These are phyloP conservation scores for Chirona hameri DNA, from an alignment of 2,888 invertebrate species.

Conservation along the genomic window DNA sequence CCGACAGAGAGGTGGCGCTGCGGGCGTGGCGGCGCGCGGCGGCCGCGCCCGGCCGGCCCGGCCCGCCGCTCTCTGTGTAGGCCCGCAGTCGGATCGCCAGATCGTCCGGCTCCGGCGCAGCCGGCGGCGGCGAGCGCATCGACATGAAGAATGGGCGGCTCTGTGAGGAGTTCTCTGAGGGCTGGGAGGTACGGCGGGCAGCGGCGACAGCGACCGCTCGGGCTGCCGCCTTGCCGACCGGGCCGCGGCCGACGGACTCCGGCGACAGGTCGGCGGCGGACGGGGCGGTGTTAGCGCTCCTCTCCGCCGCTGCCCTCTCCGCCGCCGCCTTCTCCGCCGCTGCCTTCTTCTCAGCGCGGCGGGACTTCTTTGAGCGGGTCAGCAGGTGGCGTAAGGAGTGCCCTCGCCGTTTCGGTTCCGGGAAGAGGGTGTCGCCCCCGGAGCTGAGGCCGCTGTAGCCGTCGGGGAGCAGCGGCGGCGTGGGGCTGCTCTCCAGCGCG, in stretches of 20 bases:
- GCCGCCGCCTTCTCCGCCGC: neutral
- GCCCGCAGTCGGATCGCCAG: neutral
- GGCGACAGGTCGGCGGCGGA: neutral
- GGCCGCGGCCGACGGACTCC: neutral
- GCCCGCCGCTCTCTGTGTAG: neutral
- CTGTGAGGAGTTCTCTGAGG: too few species aligned
- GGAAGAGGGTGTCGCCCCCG: neutral
- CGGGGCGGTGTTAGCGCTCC: too few species aligned
- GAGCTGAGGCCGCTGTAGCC: too few species aligned
- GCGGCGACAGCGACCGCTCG: neutral
- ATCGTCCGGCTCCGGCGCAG: neutral
- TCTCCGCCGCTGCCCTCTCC: neutral
- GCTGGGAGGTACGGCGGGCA: too few species aligned
- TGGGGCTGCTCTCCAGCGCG: too few species aligned
- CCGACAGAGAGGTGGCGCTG: neutral
- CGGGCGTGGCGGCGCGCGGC: neutral
- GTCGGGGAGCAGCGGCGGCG: too few species aligned
- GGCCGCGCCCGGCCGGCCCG: neutral
- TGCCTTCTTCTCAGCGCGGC: neutral
- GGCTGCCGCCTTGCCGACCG: neutral
- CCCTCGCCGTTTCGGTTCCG: neutral
- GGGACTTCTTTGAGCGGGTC: neutral
- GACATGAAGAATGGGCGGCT: neutral
- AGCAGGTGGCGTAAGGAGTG: neutral
- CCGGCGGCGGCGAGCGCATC: neutral